These are phyloP conservation scores for Chydorus sphaericus DNA, from an alignment of 2,888 invertebrate species.

Conservation along the genomic window DNA sequence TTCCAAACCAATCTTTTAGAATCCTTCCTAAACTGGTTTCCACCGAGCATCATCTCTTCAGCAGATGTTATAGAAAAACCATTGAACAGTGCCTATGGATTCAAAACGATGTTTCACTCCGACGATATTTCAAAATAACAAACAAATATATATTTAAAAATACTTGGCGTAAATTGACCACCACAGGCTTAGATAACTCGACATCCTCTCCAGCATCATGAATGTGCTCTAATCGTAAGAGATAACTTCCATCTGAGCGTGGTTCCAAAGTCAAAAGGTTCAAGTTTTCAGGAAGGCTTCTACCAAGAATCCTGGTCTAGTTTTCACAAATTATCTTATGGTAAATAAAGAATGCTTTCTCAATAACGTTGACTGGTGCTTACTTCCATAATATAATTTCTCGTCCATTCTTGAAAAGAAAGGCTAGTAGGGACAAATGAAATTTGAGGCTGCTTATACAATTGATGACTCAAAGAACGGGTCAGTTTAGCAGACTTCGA, in stretches of 20 bases:
- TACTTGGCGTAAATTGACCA: too few relatives aligned
- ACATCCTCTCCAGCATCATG: slow-evolving; percentile 35
- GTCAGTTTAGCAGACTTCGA: slow-evolving; percentile 32
- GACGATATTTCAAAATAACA: too few relatives aligned
- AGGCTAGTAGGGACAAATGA: slow-evolving; percentile 5
- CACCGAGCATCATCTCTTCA: slow-evolving; percentile 20
- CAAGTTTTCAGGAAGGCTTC: slow-evolving; percentile 51
- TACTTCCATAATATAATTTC: slow-evolving; percentile 32
- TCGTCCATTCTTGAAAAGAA: slow-evolving; percentile 18
- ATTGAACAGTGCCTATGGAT: slow-evolving; percentile 17
- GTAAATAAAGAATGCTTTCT: background rate
- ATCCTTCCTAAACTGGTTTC: slow-evolving; percentile 32
- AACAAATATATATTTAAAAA: too few relatives aligned
- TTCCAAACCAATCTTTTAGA: slow-evolving; percentile 39
- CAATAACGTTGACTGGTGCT: slow-evolving; percentile 12
- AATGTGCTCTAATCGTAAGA: slow-evolving; percentile 64
- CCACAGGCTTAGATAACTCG: too few relatives aligned
- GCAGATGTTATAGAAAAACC: slow-evolving; percentile 18
- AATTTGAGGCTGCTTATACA: background rate
- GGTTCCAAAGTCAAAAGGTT: slow-evolving; percentile 67
- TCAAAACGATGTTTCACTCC: slow-evolving; percentile 1
- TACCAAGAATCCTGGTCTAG: too few relatives aligned
- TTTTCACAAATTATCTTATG: too few relatives aligned
- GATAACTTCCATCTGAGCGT: slow-evolving; percentile 42
- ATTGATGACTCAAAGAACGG: slow-evolving; percentile 1